Evolutionary conservation across 2,888 invertebrate genomes (phyloP).

Genomic region (Ophion slaviceki): DNA sequence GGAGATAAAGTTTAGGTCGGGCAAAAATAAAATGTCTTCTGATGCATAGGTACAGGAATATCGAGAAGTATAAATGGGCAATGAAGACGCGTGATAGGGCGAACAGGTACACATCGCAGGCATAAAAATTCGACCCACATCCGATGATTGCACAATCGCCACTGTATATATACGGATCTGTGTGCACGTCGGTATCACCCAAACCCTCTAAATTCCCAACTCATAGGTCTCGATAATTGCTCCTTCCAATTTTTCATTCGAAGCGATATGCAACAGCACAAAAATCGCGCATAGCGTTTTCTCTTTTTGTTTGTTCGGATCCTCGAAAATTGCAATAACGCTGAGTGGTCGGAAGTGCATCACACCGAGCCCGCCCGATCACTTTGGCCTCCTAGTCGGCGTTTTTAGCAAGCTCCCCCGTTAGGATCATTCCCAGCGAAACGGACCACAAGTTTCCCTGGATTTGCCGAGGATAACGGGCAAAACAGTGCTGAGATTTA

Average conservation of each 20-base stretch:
- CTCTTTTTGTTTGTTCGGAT: slow-evolving; percentile 1
- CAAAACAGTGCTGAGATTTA: neutral
- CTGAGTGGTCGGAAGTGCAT: slow-evolving; percentile 51
- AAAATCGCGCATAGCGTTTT: neutral
- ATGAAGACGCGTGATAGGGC: neutral
- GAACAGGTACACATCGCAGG: neutral
- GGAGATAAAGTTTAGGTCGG: neutral
- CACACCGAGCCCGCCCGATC: slow-evolving; percentile 29
- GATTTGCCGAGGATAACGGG: neutral
- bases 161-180: neutral
- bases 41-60: neutral
- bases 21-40: neutral
- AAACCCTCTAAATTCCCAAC: neutral
- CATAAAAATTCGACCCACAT: neutral
- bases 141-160: neutral
- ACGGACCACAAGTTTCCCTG: slow-evolving; percentile 3
- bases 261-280: slow-evolving; percentile 1
- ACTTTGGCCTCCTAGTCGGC: slow-evolving; percentile 6
- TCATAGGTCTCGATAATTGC: neutral
- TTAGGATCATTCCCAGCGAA: slow-evolving; percentile 32
- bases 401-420: slow-evolving; percentile 43
- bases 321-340: slow-evolving; percentile 57
- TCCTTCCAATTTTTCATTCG: neutral
- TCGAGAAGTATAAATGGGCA: neutral
- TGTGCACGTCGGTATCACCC: neutral